Percentiles rank a stretch among this genome's conserved stretches.
phyloP scores from a whole-genome alignment of 2,888 invertebrate genomes.

The Norana najaformis region DNA sequence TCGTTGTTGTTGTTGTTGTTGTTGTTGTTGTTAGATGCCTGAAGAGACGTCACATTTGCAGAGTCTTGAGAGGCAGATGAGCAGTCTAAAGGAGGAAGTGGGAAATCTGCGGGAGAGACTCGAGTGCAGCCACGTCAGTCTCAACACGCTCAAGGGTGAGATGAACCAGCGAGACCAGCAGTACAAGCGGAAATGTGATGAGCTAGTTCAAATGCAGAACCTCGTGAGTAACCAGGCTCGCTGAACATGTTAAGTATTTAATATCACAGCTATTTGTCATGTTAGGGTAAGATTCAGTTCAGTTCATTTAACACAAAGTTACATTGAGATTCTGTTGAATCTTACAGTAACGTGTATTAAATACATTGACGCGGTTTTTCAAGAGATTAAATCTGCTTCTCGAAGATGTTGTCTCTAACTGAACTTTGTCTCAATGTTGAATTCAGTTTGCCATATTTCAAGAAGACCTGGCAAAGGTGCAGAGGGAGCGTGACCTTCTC shows the following conservation, averaged over 20 bases:
- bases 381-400: not conserved
- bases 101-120: conserved; percentile 43
- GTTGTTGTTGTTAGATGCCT: not conserved
- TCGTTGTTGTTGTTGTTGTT: not conserved
- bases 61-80: conserved; percentile 28
- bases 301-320: not conserved
- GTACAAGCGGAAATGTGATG: conserved; percentile 77
- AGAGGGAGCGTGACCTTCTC: conserved; percentile 81
- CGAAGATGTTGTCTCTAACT: not conserved
- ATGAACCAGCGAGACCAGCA: conserved; percentile 78
- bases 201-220: conserved; percentile 78
- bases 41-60: not conserved
- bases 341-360: not conserved
- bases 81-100: conserved; percentile 41
- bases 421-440: conserved; percentile 28
- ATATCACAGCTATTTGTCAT: not conserved
- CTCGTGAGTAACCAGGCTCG: conserved; percentile 65
- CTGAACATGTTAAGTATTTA: not conserved
- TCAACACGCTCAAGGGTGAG: conserved; percentile 64
- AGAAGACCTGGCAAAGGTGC: conserved; percentile 78
- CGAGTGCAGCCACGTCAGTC: conserved; percentile 37
- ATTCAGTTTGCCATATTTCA: conserved; percentile 67
- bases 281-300: not conserved
- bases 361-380: not conserved
- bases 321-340: not conserved